These are phyloP conservation scores for Nebria ingens DNA, from an alignment of 1,140 invertebrate genomes.

Conservation along the genomic window DNA sequence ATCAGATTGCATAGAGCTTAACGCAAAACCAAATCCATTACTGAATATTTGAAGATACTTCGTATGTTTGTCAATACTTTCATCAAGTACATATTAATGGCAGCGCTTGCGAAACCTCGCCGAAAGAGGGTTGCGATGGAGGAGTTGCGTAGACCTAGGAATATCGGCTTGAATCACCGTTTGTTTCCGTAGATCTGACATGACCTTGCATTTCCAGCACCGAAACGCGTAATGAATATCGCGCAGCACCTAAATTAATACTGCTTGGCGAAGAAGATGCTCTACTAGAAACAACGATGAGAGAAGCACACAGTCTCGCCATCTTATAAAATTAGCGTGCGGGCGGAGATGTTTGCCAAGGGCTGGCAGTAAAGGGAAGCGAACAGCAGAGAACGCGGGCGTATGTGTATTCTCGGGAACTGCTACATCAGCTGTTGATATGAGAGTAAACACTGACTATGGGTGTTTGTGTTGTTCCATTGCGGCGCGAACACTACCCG, in stretches of 20 bases:
- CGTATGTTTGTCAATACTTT: too few species aligned
- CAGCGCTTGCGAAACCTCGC: too few species aligned
- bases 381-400: neutral
- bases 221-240: neutral
- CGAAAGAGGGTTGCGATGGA: too few species aligned
- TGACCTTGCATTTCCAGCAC: neutral
- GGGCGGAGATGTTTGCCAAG: neutral
- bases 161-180: too few species aligned
- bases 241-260: neutral
- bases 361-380: neutral
- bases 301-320: neutral
- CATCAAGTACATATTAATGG: too few species aligned
- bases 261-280: neutral
- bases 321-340: constrained; percentile 8
- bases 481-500: neutral
- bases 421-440: constrained; percentile 18
- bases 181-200: neutral
- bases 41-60: too few species aligned
- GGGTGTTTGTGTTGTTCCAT: constrained; percentile 6
- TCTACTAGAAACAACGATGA: neutral
- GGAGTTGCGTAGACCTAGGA: too few species aligned
- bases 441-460: constrained; percentile 16
- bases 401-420: constrained; percentile 9
- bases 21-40: too few species aligned
- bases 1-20: too few species aligned